These are phyloP conservation scores for Epinephelus moara DNA, from an alignment of 2,113 vertebrate genomes.

Conservation along the genomic window DNA sequence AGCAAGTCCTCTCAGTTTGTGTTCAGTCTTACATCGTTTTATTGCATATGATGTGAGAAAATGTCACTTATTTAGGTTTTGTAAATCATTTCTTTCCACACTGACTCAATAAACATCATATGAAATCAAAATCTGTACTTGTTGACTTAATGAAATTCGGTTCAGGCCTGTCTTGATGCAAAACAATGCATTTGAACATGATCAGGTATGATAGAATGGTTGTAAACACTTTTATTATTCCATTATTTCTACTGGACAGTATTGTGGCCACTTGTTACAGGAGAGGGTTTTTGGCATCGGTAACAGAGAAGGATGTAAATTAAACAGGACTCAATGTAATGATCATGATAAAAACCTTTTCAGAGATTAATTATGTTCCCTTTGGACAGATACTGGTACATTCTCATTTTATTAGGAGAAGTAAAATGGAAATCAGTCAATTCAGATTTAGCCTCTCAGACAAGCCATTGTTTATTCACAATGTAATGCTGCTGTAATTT, in stretches of 20 bases:
- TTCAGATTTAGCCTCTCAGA: conserved; percentile 26
- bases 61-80: background rate
- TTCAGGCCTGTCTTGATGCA: conserved; percentile 6
- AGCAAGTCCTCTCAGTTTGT: background rate
- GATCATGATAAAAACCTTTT: conserved; percentile 59
- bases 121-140: conserved; percentile 18
- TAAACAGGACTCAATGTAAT: conserved; percentile 47
- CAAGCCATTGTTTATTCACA: conserved; percentile 28
- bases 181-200: conserved; percentile 40
- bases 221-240: conserved; percentile 65
- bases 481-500: conserved; percentile 1
- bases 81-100: background rate
- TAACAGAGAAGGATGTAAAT: conserved; percentile 51
- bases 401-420: conserved; percentile 36
- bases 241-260: conserved; percentile 61
- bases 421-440: conserved; percentile 48
- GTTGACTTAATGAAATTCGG: conserved; percentile 23
- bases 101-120: conserved; percentile 22
- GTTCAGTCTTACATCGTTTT: background rate
- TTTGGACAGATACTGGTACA: conserved; percentile 23
- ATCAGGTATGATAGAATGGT: conserved; percentile 51
- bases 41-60: conserved; percentile 14
- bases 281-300: conserved; percentile 37
- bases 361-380: conserved; percentile 39
- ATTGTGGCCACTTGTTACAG: conserved; percentile 46